Conservation (phyloP, 1,140 invertebrate species). For the Philaenus spumarius region DNA sequence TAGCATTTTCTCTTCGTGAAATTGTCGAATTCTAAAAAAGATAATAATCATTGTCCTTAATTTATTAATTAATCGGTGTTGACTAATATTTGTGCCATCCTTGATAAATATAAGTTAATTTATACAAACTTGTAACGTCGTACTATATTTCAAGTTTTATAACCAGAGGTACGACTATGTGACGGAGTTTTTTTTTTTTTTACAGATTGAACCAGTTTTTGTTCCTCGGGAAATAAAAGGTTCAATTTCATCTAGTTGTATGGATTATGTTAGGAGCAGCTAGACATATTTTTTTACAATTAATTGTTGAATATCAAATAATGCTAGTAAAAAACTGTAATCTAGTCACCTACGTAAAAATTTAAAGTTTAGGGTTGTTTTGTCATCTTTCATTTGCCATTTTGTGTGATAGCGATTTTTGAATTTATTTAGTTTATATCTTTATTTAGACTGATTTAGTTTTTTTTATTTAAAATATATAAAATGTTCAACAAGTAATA, state of each 20-base stretch:
- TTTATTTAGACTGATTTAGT: neutral
- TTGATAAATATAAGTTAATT: neutral
- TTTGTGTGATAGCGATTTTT: neutral
- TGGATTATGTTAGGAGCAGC: too few species aligned
- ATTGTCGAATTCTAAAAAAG: neutral
- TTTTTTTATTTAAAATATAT: neutral
- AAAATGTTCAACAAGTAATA: neutral
- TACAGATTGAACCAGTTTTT: too few species aligned
- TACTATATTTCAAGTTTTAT: too few species aligned
- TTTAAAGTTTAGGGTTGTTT: too few species aligned
- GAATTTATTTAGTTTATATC: neutral
- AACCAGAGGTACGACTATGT: too few species aligned
- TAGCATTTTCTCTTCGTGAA: too few species aligned
- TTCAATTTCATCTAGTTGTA: too few species aligned
- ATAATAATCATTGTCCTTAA: conserved; percentile 8
- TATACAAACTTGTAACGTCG: neutral
- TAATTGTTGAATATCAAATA: neutral
- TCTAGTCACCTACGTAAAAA: too few species aligned
- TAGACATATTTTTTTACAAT: too few species aligned
- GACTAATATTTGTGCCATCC: neutral
- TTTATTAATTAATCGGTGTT: neutral
- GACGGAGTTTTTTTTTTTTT: too few species aligned
- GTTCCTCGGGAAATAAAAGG: too few species aligned
- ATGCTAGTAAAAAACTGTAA: neutral
- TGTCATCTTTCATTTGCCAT: neutral